Evolutionary conservation across 2,113 vertebrate species (phyloP), one percentile per base, ranked within the genome.

Genomic region (Thermophis baileyi): DNA sequence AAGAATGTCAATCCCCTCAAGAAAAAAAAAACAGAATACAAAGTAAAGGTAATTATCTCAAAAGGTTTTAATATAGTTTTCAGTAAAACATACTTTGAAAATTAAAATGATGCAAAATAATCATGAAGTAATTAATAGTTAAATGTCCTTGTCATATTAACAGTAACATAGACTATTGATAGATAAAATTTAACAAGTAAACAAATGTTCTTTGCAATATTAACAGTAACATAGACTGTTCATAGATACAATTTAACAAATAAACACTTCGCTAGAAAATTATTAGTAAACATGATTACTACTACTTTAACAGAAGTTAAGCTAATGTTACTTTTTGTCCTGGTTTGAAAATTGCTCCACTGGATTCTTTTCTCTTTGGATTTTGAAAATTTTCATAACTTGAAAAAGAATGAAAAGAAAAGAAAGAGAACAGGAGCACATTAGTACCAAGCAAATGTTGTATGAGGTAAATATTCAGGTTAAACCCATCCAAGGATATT

Each of bases 271-370:
- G 92, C 93, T 95, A 92, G 90, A 94, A 55, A 93, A 94, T 30
- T 95, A 49, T 40, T 94, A 94, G 54, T 90, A 89, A 96, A 91
- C 93, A 86, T 25, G 92, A 94, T 57, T 53, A 92, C 20, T 91
- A 93, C 30, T 49, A 88, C 30, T 92, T 91, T 50, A 30, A 3
- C 63, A 92, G 74, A 91, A 54, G 88, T 97, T 97, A 99, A 25
- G 99, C 99, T 95, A 99, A 96, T 69, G 99, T 99, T 0, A 99
- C 98, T 97, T 98, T 98, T 88, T 99, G 98, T 96, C 98, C 98
- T 94, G 98, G 97, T 96, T 96, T 98, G 90, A 98, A 97, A 1
- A 95, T 89, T 95, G 96, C 85, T 7, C 95, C 94, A 89, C 91
- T 97, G 94, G 96, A 97, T 95, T 95, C 95, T 97, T 97, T 98